These are phyloP conservation scores for Pipra filicauda DNA, from an alignment of 2,113 vertebrate genomes.

Conservation along the genomic window DNA sequence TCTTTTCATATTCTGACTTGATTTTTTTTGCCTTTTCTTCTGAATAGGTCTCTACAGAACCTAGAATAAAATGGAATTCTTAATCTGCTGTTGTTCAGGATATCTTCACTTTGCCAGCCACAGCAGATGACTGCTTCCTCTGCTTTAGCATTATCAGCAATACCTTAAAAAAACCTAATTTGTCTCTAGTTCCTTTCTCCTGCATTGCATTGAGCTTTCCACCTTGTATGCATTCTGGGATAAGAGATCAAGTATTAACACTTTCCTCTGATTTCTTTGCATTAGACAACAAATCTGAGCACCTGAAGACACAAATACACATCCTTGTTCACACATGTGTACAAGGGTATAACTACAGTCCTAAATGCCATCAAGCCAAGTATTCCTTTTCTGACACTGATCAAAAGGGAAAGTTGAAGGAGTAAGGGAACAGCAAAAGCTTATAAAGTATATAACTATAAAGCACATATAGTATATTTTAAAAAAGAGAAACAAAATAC, in stretches of 20 bases:
- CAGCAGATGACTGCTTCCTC: background rate
- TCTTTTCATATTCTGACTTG: conserved; percentile 92
- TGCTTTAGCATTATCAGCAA: background rate
- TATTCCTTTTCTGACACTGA: background rate
- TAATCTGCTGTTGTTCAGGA: background rate
- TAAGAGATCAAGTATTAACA: background rate
- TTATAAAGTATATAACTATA: background rate
- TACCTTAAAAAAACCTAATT: background rate
- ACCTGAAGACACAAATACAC: background rate
- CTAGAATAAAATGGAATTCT: conserved; percentile 63
- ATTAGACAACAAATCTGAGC: background rate
- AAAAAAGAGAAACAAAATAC: background rate
- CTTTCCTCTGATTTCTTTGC: background rate
- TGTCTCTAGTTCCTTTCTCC: background rate
- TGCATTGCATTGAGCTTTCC: background rate
- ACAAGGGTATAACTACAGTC: background rate
- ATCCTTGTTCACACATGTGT: background rate
- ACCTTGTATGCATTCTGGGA: background rate
- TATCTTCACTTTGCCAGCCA: background rate
- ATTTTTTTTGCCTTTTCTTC: conserved; percentile 97
- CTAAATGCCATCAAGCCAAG: background rate
- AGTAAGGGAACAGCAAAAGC: background rate
- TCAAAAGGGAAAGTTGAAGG: background rate
- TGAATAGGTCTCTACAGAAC: conserved; percentile 90
- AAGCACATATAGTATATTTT: background rate